Base-by-base conservation (phyloP, 37 sponge, comb jelly and placozoan genomes). In the Diacarnus erythraeanus region DNA sequence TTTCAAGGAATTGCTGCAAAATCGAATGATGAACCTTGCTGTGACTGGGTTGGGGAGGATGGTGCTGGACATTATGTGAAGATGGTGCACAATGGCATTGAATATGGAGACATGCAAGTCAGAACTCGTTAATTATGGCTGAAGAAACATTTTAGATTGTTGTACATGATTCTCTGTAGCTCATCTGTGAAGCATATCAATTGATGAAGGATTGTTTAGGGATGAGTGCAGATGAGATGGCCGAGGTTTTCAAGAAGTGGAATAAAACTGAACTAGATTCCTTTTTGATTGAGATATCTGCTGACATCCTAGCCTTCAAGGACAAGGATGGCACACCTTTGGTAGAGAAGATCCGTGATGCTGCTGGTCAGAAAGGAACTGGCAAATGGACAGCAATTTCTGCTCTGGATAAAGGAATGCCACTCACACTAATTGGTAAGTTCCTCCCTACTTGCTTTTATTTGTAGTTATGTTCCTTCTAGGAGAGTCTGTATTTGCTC, bases 321-420 rank as follows among this genome's bases (percentile, higher is more conserved):
- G 98, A 97, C 84, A 90, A 77, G 0, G 95, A 97, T 83, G 93
- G 93, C 12, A 38, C 21, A 20, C 91, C 89, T 41, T 80, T 97
- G 30, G 85, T 97, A 33, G 91, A 92, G 83, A 97, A 97, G 94
- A 97, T 97, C 61, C 81, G 83, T 34, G 98, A 97, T 72, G 56
- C 89, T 44, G 98, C 98, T 35, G 98, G 98, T 40, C 98, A 97
- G 79, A 97, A 97, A 59, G 98, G 98, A 57, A 97, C 98, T 60
- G 98, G 98, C n/a, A 97, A 97, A 58, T 97, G 98, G 98, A 97
- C 98, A 27, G 98, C 95, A 56, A 97, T 97, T 40, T 97, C 98
- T 41, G 94, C 98, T 1, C 84, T 97, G 21, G 95, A 97, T 61
- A 84, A 87, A 74, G 98, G 98, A 25, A 92, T 94, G 75, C 98